Base-by-base conservation (phyloP, 2,888 invertebrate species). In the Strigamia crassipes region DNA sequence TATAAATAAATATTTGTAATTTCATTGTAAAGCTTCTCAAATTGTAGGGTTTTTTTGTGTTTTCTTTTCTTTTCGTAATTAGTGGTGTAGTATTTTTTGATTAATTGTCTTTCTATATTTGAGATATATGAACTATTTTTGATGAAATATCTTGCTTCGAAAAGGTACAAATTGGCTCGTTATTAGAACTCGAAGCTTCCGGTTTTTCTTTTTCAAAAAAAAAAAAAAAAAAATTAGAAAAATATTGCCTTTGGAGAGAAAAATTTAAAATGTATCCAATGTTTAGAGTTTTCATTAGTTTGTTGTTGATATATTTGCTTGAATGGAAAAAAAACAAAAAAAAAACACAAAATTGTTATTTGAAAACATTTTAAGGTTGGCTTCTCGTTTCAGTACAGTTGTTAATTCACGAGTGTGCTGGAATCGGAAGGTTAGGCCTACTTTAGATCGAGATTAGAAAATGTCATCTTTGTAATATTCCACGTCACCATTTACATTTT, bases 1-100 rank as follows among this genome's bases (percentile, higher is more conserved):
- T 66, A 66, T 66, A 23, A 46, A 66, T 66, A 66, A 66, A 66
- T 66, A 66, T 66, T 66, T 66, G 61, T 66, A 66, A 66, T 66
- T 66, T 66, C 23, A n/a, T 12, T 66, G 61, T 66, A 46, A 46
- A 46, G 46, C 46, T 46, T 46, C n/a, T 13, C 12, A n/a, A 46
- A 46, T n/a, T 10, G 46, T 46, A 46, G 46, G 46, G 21, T 23
- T 18, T 66, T 66, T 66, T 66, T 66, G 6, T 23, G 23, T 23
- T 18, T 21, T 1, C 12, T 15, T 51, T 18, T 10, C 12, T 15
- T 51, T 18, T 10, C 2, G 51, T 18, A 23, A 3, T 21, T 66
- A 23, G 23, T 66, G 23, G 51, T 18, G 15, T 51, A 51, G 15
- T 51, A 51, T 51, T 51, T 18, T 51, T 51, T 18, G 15, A 51